Percentiles rank a stretch among this genome's conserved stretches.
Conservation (phyloP, 2,888 invertebrate genomes). For the Orgyia antiqua region DNA sequence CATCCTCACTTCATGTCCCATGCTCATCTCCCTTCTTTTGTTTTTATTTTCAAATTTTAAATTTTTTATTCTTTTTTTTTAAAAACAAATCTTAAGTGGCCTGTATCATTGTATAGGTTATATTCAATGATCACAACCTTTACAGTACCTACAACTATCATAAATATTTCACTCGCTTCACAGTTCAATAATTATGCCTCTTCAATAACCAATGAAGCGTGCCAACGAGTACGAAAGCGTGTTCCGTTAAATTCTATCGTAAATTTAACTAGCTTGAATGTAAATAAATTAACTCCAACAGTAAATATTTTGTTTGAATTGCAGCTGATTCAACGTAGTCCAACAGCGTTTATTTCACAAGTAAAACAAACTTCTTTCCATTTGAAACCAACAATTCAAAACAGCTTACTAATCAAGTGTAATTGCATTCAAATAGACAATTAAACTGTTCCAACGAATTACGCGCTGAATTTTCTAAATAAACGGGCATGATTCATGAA, state of each 20-base stretch:
- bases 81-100: too few relatives aligned
- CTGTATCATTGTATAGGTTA: too few relatives aligned
- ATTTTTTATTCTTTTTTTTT: too few relatives aligned
- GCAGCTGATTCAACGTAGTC: conserved; percentile 33
- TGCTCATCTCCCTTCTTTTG: too few relatives aligned
- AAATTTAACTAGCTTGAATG: conserved; percentile 23
- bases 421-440: conserved; percentile 47
- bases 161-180: neutral
- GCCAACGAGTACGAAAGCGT: conserved; percentile 2
- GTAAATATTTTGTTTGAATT: conserved; percentile 44
- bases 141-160: too few relatives aligned
- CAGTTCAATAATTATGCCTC: conserved; percentile 5
- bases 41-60: too few relatives aligned
- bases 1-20: too few relatives aligned
- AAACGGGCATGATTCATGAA: conserved; percentile 44
- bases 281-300: conserved; percentile 34
- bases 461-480: conserved; percentile 35
- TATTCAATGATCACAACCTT: too few relatives aligned
- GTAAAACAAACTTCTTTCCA: conserved; percentile 38
- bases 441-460: conserved; percentile 36
- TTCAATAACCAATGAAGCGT: conserved; percentile 4
- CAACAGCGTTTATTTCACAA: conserved; percentile 38
- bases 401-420: conserved; percentile 52
- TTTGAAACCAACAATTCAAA: conserved; percentile 30
- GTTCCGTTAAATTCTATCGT: conserved; percentile 10